Evolutionary conservation across 2,888 invertebrate species (phyloP).

Genomic region (Nycteola revayana): DNA sequence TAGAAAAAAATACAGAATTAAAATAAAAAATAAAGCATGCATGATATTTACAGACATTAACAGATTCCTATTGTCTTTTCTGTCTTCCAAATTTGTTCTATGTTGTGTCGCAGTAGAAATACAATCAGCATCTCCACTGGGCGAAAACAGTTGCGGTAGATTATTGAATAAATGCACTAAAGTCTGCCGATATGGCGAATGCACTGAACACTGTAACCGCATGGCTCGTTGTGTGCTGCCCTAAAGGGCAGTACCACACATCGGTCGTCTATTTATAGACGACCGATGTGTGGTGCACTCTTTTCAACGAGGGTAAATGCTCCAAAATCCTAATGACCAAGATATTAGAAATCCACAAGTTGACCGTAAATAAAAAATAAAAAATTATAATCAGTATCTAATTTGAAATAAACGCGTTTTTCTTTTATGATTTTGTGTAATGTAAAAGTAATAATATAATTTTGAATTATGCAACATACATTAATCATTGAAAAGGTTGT

Average conservation of each 20-base stretch:
- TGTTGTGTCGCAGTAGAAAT: constrained; percentile 36
- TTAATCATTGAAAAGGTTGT: too few species aligned
- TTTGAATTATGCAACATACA: too few species aligned
- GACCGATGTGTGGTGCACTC: too few species aligned
- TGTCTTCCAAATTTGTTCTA: constrained; percentile 26
- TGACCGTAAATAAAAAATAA: too few species aligned
- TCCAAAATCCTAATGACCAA: neutral
- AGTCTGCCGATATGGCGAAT: constrained; percentile 7
- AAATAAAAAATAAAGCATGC: neutral
- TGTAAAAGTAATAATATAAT: too few species aligned
- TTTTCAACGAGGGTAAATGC: constrained; percentile 5
- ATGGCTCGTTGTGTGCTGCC: neutral
- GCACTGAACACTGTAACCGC: constrained; percentile 7
- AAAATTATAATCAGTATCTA: too few species aligned
- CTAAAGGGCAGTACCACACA: too few species aligned
- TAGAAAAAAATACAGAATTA: too few species aligned
- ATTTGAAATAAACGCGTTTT: too few species aligned
- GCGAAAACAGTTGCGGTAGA: constrained; percentile 4
- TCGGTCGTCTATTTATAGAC: too few species aligned
- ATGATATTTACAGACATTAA: neutral
- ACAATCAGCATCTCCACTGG: constrained; percentile 25
- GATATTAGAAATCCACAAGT: too few species aligned
- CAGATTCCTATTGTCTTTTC: neutral
- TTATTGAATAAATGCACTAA: constrained; percentile 21
- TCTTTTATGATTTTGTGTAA: too few species aligned